These are phyloP conservation scores for Cygnus olor DNA, from an alignment of 2,797 vertebrate genomes.

Conservation along the genomic window DNA sequence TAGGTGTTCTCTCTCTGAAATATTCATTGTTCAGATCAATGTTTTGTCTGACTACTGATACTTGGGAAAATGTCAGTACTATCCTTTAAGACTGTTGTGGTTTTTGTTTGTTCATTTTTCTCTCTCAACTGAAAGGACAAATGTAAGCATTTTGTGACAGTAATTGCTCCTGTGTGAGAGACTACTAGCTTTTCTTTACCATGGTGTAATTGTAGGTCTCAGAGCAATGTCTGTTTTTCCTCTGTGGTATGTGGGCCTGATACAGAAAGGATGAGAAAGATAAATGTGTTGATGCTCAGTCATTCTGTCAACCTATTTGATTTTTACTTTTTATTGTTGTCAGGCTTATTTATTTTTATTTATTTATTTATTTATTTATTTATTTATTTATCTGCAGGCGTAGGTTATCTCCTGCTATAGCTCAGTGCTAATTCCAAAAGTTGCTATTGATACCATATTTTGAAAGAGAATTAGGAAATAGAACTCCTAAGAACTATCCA, in stretches of 20 bases:
- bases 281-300: neutral
- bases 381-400: neutral
- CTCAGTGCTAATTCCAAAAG: neutral
- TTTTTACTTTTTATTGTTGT: neutral
- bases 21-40: slow-evolving; percentile 11
- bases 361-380: too few relatives aligned
- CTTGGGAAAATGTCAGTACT: neutral
- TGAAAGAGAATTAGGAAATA: neutral
- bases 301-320: neutral
- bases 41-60: neutral
- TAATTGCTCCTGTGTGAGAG: neutral
- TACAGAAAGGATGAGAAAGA: neutral
- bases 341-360: too few relatives aligned
- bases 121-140: neutral
- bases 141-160: neutral
- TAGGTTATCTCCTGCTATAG: neutral
- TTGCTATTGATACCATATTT: neutral
- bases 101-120: neutral
- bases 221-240: neutral
- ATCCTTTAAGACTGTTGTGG: neutral
- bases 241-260: neutral
- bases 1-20: slow-evolving; percentile 14
- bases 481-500: neutral
- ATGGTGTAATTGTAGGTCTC: neutral
- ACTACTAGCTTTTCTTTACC: neutral